These are phyloP conservation scores for Isotomurus palustris DNA, from an alignment of 2,888 invertebrate genomes.

Conservation along the genomic window DNA sequence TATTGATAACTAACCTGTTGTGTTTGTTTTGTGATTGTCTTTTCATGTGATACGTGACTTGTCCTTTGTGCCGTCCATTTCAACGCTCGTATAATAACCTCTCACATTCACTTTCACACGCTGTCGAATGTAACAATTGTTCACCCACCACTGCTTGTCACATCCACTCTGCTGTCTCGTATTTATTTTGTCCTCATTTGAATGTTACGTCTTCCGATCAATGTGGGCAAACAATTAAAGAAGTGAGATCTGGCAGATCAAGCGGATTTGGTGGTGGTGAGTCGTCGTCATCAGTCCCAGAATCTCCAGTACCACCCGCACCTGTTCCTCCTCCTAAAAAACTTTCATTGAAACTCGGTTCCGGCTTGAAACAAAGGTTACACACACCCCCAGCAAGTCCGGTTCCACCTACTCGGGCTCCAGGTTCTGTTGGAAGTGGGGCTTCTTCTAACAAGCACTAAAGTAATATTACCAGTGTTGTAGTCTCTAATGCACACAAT, in stretches of 20 bases:
- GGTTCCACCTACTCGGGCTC: constrained; percentile 16
- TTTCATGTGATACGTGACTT: constrained; percentile 24
- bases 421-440: constrained; percentile 1
- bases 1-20: not conserved
- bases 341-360: constrained; percentile 36
- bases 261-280: constrained; percentile 25
- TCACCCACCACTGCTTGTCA: too few species aligned
- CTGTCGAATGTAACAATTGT: constrained; percentile 10
- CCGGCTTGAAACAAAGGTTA: constrained; percentile 34
- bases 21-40: constrained; percentile 6
- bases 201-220: not conserved
- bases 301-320: not conserved
- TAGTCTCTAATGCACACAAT: not conserved
- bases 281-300: constrained; percentile 15
- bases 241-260: constrained; percentile 29
- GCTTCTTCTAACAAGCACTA: not conserved
- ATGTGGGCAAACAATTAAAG: constrained; percentile 1
- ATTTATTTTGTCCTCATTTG: too few species aligned
- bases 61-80: constrained; percentile 17
- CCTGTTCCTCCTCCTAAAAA: constrained; percentile 44
- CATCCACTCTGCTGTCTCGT: too few species aligned
- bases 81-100: constrained; percentile 10
- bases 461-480: not conserved
- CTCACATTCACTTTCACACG: constrained; percentile 3
- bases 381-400: constrained; percentile 44